Evolutionary conservation across 2,113 vertebrate species (phyloP).

Genomic region (Anarrhichthys ocellatus): DNA sequence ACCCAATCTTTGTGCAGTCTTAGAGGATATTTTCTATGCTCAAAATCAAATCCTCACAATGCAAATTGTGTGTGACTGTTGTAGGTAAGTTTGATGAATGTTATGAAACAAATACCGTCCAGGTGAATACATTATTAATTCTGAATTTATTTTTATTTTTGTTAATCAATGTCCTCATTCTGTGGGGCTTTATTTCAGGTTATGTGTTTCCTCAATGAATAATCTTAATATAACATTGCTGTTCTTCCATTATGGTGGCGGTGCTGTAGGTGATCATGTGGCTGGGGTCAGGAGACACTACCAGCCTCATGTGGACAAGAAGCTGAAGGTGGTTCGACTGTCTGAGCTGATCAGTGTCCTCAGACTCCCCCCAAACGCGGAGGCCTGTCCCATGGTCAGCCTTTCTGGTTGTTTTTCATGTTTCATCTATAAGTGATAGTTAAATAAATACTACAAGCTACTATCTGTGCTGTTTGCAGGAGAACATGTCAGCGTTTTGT

Average conservation of each 20-base stretch:
- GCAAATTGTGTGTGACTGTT: not conserved
- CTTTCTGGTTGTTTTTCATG: not conserved
- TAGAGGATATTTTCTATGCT: not conserved
- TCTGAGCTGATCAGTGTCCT: constrained; percentile 88
- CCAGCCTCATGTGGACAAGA: constrained; percentile 72
- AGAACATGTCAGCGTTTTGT: constrained; percentile 89
- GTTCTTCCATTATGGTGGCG: constrained; percentile 6
- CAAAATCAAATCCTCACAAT: not conserved
- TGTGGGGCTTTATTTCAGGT: not conserved
- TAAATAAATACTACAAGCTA: not conserved
- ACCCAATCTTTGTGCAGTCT: no score
- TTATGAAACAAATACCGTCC: not conserved
- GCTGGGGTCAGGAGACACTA: constrained; percentile 73
- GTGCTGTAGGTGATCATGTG: constrained; percentile 53
- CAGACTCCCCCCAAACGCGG: constrained; percentile 82
- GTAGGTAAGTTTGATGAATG: not conserved
- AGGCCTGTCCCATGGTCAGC: constrained; percentile 85
- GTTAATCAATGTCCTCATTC: not conserved
- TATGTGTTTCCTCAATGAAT: not conserved
- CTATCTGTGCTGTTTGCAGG: constrained; percentile 48
- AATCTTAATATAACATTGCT: not conserved
- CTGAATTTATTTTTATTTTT: not conserved
- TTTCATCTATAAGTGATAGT: fast-evolving
- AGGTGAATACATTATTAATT: not conserved
- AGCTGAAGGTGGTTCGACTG: constrained; percentile 87